phyloP scores from a whole-genome alignment of 2,888 invertebrate genomes.

The Caenorhabditis sulstoni region DNA sequence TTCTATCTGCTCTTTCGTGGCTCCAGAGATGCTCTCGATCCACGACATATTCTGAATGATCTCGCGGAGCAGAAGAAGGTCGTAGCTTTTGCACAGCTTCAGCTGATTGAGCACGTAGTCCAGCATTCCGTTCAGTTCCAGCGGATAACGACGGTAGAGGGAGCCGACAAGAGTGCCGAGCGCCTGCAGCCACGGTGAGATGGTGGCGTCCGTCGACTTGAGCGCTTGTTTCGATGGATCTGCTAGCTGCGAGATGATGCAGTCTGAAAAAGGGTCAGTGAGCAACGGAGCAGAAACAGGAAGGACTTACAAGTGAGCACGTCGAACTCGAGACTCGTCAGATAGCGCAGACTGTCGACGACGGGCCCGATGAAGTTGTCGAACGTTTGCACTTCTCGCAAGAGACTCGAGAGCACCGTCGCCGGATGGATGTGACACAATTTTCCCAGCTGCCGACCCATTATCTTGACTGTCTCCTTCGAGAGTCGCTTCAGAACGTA shows the following conservation, averaged over 20 bases:
- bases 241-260: constrained; percentile 93
- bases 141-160: constrained; percentile 92
- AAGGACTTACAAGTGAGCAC: constrained; percentile 90
- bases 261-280: too few species aligned
- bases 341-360: constrained; percentile 96
- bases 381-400: constrained; percentile 87
- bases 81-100: constrained; percentile 93
- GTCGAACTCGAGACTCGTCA: constrained; percentile 95
- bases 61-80: constrained; percentile 91
- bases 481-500: constrained; percentile 94
- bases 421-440: constrained; percentile 96
- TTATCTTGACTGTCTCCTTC: constrained; percentile 97
- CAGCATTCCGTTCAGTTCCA: constrained; percentile 93
- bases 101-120: constrained; percentile 98
- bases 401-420: constrained; percentile 95
- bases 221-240: constrained; percentile 86
- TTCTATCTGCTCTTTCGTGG: constrained; percentile 95
- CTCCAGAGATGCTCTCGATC: constrained; percentile 95
- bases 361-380: constrained; percentile 96
- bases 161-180: constrained; percentile 95
- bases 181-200: constrained; percentile 86
- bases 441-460: constrained; percentile 96
- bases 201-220: constrained; percentile 92
- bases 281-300: too few species aligned
- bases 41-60: constrained; percentile 99